A percentile compares a stretch with the other conserved stretches of the same genome.
phyloP scores from a whole-genome alignment of 2,113 vertebrate genomes.

The Loxodonta africana region DNA sequence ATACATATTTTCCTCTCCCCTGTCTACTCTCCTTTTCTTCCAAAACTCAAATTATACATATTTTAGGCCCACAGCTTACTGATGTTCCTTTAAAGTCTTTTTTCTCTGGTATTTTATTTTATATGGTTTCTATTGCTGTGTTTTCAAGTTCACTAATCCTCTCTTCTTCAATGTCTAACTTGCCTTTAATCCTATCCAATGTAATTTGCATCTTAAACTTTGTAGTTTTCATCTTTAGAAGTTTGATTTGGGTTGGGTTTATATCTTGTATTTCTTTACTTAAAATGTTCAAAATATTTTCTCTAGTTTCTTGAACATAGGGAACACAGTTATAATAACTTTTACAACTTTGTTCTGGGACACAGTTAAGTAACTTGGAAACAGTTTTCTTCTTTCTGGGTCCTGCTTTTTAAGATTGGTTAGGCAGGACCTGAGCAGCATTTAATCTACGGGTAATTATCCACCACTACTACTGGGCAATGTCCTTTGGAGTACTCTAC shows the following conservation, averaged over 20 bases:
- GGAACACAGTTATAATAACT: neutral
- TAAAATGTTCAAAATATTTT: neutral
- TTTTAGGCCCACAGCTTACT: neutral
- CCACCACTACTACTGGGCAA: neutral
- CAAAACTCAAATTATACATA: neutral
- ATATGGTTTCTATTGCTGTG: neutral
- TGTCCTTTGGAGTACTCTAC: neutral
- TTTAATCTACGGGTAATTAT: neutral
- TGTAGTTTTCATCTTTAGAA: neutral
- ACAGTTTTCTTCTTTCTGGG: neutral
- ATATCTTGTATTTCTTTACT: neutral
- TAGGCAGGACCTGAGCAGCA: neutral
- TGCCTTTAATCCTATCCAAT: neutral
- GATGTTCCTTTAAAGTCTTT: neutral
- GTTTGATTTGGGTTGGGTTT: neutral
- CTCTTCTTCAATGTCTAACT: neutral
- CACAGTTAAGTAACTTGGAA: neutral
- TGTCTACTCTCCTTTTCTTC: neutral
- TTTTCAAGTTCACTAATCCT: neutral
- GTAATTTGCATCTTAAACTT: neutral
- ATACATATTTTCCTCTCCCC: neutral
- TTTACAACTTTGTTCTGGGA: neutral
- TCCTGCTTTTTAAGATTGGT: constrained; percentile 1
- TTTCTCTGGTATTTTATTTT: neutral
- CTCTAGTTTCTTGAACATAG: neutral